A percentile compares a stretch with the other conserved stretches of the same genome.
phyloP scores from a whole-genome alignment of 2,888 invertebrate genomes.

The Tetramorium bicarinatum region DNA sequence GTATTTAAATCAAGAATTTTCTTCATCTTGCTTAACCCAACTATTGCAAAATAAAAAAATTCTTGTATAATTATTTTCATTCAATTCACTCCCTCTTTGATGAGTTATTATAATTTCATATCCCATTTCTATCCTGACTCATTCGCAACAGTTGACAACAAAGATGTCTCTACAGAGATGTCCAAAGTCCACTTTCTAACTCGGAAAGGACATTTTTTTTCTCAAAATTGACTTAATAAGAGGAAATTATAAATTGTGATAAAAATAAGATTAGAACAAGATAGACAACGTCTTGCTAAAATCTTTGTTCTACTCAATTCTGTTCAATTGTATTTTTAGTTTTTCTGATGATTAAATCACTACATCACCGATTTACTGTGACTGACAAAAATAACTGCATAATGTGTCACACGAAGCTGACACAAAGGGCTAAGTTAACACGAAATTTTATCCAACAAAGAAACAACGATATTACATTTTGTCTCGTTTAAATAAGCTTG shows the following conservation, averaged over 20 bases:
- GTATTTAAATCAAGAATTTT: background rate
- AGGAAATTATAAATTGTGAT: background rate
- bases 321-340: background rate
- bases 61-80: background rate
- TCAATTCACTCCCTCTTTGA: background rate
- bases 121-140: background rate
- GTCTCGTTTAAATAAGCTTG: slow-evolving; percentile 32
- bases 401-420: background rate
- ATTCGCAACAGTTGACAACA: background rate
- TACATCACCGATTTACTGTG: background rate
- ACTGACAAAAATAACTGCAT: background rate
- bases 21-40: background rate
- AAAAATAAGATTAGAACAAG: background rate
- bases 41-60: background rate
- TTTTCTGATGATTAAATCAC: background rate
- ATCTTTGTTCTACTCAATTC: background rate
- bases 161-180: background rate
- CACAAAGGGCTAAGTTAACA: background rate
- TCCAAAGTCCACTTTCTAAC: background rate
- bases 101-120: background rate
- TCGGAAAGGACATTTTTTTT: background rate
- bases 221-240: background rate
- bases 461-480: background rate
- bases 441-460: slow-evolving; percentile 5
- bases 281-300: background rate